Conservation (phyloP, 2,113 vertebrate species). For the Castor canadensis region DNA sequence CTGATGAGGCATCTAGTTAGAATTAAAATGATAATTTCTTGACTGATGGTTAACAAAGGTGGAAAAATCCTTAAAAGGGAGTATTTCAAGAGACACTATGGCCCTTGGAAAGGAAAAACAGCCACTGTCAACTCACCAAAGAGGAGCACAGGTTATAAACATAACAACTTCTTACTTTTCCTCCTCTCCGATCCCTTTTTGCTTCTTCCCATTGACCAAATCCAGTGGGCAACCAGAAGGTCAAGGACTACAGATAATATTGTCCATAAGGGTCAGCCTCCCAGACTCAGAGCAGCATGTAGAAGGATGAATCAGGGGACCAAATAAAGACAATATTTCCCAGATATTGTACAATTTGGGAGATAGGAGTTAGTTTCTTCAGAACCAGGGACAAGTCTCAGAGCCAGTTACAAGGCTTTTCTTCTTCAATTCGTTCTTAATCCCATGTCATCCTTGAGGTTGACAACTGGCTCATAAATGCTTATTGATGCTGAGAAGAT, state of each 20-base stretch:
- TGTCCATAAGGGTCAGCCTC: neutral
- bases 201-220: neutral
- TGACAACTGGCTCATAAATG: neutral
- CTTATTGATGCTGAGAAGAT: neutral
- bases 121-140: neutral
- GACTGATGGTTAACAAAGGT: neutral
- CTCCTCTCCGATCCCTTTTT: neutral
- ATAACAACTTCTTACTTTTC: neutral
- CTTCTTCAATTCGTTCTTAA: neutral
- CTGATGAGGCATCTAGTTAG: neutral
- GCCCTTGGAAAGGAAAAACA: neutral
- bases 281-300: neutral
- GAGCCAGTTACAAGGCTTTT: neutral
- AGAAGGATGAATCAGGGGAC: rapidly evolving
- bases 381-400: neutral
- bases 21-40: neutral
- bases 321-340: neutral
- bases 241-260: neutral
- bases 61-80: neutral
- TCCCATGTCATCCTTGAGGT: neutral
- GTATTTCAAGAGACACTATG: neutral
- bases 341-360: neutral
- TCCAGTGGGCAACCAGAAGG: neutral
- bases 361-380: neutral
- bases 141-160: neutral